These are phyloP conservation scores for Cephus pygmeus DNA, from an alignment of 2,888 invertebrate species.

Conservation along the genomic window DNA sequence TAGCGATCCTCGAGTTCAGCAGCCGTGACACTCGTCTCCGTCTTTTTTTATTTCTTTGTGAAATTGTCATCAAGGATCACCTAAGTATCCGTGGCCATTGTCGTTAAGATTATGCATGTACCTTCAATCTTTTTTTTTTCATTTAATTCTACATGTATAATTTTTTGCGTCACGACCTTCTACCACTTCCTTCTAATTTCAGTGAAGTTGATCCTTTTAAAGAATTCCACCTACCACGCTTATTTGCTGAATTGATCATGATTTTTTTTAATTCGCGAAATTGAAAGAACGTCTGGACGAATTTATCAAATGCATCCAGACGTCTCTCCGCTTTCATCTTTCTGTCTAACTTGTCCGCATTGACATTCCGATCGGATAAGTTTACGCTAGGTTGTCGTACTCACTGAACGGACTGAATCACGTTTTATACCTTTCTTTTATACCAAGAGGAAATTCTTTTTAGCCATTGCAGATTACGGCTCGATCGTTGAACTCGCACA, in stretches of 20 bases:
- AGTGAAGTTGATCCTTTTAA: background rate
- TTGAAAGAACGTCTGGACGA: background rate
- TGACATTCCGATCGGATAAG: background rate
- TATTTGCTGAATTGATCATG: background rate
- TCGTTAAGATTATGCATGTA: background rate
- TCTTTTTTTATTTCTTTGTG: background rate
- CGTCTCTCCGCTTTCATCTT: background rate
- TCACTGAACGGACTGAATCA: background rate
- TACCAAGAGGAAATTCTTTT: background rate
- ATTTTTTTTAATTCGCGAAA: background rate
- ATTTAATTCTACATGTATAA: background rate
- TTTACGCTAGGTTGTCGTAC: background rate
- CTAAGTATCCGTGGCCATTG: background rate
- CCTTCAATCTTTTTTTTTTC: background rate
- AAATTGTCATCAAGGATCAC: conserved; percentile 6
- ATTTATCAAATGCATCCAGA: background rate
- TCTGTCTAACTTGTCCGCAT: background rate
- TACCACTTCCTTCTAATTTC: background rate
- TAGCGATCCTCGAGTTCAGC: background rate
- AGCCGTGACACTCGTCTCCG: background rate
- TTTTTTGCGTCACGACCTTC: background rate
- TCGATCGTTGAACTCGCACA: background rate
- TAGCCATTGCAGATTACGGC: background rate
- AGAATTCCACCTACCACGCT: background rate
- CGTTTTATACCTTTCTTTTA: background rate